Evolutionary conservation across 2,888 invertebrate species (phyloP).

Genomic region (Tuta absoluta): DNA sequence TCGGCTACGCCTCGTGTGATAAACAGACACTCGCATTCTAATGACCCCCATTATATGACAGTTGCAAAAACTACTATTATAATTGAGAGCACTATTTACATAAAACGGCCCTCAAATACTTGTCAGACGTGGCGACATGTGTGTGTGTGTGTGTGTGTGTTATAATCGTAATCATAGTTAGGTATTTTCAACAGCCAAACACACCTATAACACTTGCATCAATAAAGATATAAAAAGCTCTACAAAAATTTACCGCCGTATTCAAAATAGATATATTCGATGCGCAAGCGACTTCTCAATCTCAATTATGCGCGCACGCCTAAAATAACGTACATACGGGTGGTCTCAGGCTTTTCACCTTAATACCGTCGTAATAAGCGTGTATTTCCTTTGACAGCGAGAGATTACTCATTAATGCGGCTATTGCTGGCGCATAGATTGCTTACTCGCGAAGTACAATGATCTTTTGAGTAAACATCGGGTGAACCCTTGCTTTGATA

Average conservation of each 20-base stretch:
- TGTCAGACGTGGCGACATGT: too few species aligned
- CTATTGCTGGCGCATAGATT: conserved; percentile 35
- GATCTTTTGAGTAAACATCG: conserved; percentile 22
- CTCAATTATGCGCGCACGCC: conserved; percentile 75
- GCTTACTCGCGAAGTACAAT: conserved; percentile 31
- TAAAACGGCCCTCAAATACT: too few species aligned
- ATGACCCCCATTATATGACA: too few species aligned
- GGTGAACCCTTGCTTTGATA: conserved; percentile 14
- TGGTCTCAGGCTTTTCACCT: conserved; percentile 70
- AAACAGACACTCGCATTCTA: too few species aligned
- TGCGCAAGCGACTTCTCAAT: conserved; percentile 67
- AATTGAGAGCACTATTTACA: too few species aligned
- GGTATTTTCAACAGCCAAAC: too few species aligned
- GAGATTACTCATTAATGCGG: conserved; percentile 39
- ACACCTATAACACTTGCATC: too few species aligned
- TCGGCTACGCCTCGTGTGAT: too few species aligned
- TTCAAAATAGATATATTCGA: conserved; percentile 42
- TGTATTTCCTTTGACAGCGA: conserved; percentile 52
- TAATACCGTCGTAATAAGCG: conserved; percentile 56
- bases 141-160: too few species aligned
- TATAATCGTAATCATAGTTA: too few species aligned
- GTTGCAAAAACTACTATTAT: too few species aligned
- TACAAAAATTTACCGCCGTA: neutral
- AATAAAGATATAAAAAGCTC: neutral
- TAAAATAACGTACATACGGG: conserved; percentile 73